Base-by-base conservation (phyloP, 1,140 invertebrate genomes). In the Drosophila albomicans region DNA sequence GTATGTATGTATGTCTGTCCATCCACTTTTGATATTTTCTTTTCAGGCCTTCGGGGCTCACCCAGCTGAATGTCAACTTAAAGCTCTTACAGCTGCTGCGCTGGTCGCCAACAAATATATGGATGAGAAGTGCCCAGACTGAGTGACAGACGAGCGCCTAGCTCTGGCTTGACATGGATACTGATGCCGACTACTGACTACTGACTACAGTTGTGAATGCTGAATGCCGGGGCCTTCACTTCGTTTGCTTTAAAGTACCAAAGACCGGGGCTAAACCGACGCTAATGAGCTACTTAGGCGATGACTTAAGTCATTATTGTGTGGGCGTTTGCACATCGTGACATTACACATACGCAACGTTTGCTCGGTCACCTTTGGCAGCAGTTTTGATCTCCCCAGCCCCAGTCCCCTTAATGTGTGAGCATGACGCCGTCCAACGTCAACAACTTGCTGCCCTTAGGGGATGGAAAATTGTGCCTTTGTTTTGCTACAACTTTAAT, bases 281-380 rank as follows among this genome's bases (percentile, higher is more conserved):
- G 85, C 85, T 89, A 89, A 89, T 89, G 85, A 89, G 85, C 85
- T 89, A 89, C 85, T 89, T 89, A 81, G 79, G 79, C 79, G 67
- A 82, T 82, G 84, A 88, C 79, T 87, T 82, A 82, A 82, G 86
- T 79, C 86, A 82, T 89, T 89, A 89, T 81, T 79, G 56, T 65
- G 70, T 70, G 78, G 61, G 64, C 49, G 69, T 65, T 65, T 56
- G 54, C 75, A 86, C 72, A 78, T 86, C 70, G 79, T 89, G 67
- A 72, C 70, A 82, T 82, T 71, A 88, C 85, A 89, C 85, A 88
- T 75, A 89, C 81, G 81, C 81, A 72, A 46, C 56, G 78, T 81
- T 71, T 74, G 51, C 51, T 16, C 46, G 52, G 73, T 54, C 61
- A 64, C 35, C 46, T 52, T 63, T 62, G 45, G 35, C 20, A 38